Conservation (phyloP, 2,113 vertebrate genomes). For the Centropristis striata region DNA sequence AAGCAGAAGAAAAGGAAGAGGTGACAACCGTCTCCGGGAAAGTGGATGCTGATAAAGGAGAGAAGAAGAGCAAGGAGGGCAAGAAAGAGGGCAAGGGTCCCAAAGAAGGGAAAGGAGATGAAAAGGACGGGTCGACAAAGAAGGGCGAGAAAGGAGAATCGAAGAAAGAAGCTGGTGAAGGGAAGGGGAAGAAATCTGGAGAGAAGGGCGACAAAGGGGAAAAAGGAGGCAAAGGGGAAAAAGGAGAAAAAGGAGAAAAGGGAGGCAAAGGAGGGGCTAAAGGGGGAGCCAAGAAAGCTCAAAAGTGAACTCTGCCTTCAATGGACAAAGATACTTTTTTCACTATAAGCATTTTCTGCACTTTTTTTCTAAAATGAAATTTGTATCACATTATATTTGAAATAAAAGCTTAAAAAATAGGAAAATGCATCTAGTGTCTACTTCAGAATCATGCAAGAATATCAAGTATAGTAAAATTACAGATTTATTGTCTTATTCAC, state of each 20-base stretch:
- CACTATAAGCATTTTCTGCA: conserved; percentile 1
- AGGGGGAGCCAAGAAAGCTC: conserved; percentile 75
- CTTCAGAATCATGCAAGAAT: conserved; percentile 1
- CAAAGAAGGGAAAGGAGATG: conserved; percentile 80
- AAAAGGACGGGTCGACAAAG: conserved; percentile 68
- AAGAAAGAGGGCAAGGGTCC: conserved; percentile 80
- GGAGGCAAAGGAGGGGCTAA: conserved; percentile 72
- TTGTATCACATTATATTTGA: conserved; percentile 66
- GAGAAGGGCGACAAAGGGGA: conserved; percentile 52
- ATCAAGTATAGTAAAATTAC: conserved; percentile 58
- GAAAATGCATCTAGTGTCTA: conserved; percentile 17
- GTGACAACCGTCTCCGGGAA: conserved; percentile 84
- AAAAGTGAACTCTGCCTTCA: conserved; percentile 71
- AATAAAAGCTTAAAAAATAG: conserved; percentile 29
- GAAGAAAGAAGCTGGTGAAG: conserved; percentile 64
- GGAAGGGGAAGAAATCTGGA: conserved; percentile 68
- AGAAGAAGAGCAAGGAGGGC: conserved; percentile 79
- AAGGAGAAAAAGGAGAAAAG: conserved; percentile 63
- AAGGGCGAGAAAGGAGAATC: conserved; percentile 62
- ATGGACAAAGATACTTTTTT: conserved; percentile 46
- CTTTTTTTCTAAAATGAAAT: conserved; percentile 53
- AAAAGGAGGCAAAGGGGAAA: conserved; percentile 57
- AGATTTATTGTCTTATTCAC: conserved; percentile 77
- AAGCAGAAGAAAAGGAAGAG: conserved; percentile 76
- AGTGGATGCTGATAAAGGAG: conserved; percentile 81